A percentile compares a stretch with the other conserved stretches of the same genome.
Evolutionary conservation across 2,113 vertebrate genomes (phyloP).

Genomic region (Peromyscus polionotus): DNA sequence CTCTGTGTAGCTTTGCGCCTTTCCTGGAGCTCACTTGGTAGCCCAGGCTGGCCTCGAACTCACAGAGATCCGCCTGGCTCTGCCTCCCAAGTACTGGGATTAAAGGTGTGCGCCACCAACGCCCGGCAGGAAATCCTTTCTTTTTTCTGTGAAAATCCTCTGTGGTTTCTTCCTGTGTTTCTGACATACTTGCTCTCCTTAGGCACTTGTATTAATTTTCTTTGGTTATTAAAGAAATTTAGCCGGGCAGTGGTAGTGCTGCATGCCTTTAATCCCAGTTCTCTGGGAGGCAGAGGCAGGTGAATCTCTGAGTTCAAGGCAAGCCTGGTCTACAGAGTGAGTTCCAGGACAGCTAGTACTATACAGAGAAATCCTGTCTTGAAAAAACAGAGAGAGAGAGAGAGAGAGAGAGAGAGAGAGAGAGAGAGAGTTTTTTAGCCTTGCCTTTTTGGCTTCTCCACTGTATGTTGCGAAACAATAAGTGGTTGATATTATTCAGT

Average conservation of each 20-base stretch:
- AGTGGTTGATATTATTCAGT: constrained; percentile 20
- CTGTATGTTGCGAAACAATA: neutral
- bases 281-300: neutral
- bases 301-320: neutral
- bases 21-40: no score
- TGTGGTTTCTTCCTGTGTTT: neutral
- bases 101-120: no score
- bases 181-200: constrained; percentile 40
- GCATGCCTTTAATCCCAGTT: no score
- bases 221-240: constrained; percentile 51
- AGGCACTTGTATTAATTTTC: constrained; percentile 33
- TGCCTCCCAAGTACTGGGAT: no score
- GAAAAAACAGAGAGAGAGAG: no score
- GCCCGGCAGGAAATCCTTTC: constrained; percentile 6
- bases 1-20: no score
- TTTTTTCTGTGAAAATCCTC: constrained; percentile 33
- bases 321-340: neutral
- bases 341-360: neutral
- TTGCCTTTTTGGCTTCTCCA: constrained; percentile 47
- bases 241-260: neutral
- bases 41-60: no score
- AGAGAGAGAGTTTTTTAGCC: neutral
- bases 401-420: no score
- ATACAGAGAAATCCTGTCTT: neutral
- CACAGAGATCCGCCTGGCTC: no score